Evolutionary conservation across 2,888 invertebrate genomes (phyloP).

Genomic region (Deroplatys truncata): DNA sequence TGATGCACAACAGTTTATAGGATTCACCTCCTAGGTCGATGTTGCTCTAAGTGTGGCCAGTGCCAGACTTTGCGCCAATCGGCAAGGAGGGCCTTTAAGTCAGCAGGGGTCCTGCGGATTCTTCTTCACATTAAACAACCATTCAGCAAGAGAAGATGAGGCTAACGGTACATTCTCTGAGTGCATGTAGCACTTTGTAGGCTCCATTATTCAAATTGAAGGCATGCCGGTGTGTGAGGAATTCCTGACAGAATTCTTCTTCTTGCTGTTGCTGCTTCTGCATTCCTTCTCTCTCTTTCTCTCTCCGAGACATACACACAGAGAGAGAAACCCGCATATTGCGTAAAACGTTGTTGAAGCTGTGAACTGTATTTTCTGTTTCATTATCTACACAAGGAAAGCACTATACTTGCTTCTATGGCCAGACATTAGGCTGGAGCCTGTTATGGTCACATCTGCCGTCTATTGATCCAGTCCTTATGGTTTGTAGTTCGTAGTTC

Average conservation of each 20-base stretch:
- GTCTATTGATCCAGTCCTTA: no score
- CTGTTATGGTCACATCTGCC: no score
- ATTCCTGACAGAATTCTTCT: not conserved
- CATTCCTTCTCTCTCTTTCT: not conserved
- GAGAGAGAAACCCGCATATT: no score
- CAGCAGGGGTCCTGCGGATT: not conserved
- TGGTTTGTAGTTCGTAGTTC: no score
- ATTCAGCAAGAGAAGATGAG: not conserved
- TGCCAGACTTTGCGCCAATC: not conserved
- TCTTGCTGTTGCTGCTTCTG: not conserved
- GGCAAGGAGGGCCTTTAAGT: not conserved
- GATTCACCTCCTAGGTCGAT: not conserved
- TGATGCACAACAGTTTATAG: no score
- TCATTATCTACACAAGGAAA: no score
- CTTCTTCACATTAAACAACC: not conserved
- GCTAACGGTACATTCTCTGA: not conserved
- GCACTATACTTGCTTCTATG: no score
- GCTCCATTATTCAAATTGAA: not conserved
- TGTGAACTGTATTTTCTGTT: no score
- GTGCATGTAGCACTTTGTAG: not conserved
- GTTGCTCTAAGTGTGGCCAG: not conserved
- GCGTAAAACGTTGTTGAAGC: no score
- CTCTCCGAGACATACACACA: not conserved
- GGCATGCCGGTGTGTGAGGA: not conserved
- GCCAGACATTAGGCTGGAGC: no score